A percentile compares a stretch with the other conserved stretches of the same genome.
phyloP scores from a whole-genome alignment of 64 coral and sea anemone species.

The Anthopleura sola region DNA sequence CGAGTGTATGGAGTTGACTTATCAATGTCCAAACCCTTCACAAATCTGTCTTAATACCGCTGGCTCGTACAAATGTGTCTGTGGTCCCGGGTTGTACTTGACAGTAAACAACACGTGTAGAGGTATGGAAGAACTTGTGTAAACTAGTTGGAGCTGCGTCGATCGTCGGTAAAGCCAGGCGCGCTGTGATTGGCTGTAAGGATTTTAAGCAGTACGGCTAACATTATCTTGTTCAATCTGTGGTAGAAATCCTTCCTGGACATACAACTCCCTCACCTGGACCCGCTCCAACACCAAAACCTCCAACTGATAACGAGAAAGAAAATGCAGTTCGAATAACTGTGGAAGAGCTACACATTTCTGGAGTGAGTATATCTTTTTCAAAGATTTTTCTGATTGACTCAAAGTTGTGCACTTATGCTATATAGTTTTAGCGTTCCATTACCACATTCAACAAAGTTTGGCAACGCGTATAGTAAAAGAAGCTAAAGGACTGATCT shows the following conservation, averaged over 20 bases:
- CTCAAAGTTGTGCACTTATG: too few relatives aligned
- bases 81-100: constrained; percentile 25
- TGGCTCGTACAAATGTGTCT: constrained; percentile 60
- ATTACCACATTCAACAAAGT: too few relatives aligned
- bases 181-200: too few relatives aligned
- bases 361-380: not conserved
- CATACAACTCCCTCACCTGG: not conserved
- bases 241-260: not conserved
- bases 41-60: constrained; percentile 37
- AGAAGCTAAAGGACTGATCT: too few relatives aligned
- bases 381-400: not conserved
- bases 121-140: constrained; percentile 16
- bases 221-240: not conserved
- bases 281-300: not conserved
- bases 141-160: too few relatives aligned
- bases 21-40: constrained; percentile 30
- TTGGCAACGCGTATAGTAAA: too few relatives aligned
- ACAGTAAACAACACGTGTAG: constrained; percentile 31
- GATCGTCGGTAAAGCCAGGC: too few relatives aligned
- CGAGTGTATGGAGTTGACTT: constrained; percentile 28
- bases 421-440: too few relatives aligned
- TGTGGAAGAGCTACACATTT: not conserved
- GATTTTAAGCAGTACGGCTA: too few relatives aligned
- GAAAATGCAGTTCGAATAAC: not conserved
- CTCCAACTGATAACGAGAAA: not conserved